These are phyloP conservation scores for Tridacna gigas DNA, from an alignment of 2,888 invertebrate species.

Conservation along the genomic window DNA sequence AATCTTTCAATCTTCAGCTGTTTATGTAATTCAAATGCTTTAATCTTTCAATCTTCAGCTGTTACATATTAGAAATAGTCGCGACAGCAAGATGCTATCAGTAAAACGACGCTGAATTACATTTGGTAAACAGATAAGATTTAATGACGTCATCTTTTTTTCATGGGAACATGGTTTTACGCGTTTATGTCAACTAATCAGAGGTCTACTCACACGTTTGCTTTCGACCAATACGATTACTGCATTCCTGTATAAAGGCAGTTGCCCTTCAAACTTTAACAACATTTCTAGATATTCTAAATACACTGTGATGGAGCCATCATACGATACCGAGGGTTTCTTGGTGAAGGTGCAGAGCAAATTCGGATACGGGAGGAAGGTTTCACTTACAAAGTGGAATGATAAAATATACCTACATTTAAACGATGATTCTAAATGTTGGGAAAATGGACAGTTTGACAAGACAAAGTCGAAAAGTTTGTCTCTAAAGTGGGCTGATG, in stretches of 20 bases:
- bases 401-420: slow-evolving; percentile 25
- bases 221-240: slow-evolving; percentile 8
- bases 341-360: slow-evolving; percentile 21
- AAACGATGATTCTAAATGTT: slow-evolving; percentile 35
- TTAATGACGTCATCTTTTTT: neutral
- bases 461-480: slow-evolving; percentile 27
- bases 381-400: slow-evolving; percentile 34
- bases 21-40: neutral
- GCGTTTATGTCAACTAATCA: neutral
- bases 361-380: slow-evolving; percentile 28
- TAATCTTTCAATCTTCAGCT: too few species aligned
- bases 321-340: slow-evolving; percentile 32
- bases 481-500: slow-evolving; percentile 23
- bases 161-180: slow-evolving; percentile 10
- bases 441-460: slow-evolving; percentile 26
- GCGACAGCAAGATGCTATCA: slow-evolving; percentile 3
- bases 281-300: neutral
- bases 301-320: slow-evolving; percentile 15
- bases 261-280: neutral
- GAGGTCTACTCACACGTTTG: slow-evolving; percentile 1
- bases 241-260: slow-evolving; percentile 1
- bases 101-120: neutral
- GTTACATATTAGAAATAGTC: neutral
- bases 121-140: too few species aligned
- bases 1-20: too few species aligned